Percentiles rank a stretch among this genome's conserved stretches.
phyloP scores from a whole-genome alignment of 1,140 invertebrate genomes.

The Drosophila mojavensis region DNA sequence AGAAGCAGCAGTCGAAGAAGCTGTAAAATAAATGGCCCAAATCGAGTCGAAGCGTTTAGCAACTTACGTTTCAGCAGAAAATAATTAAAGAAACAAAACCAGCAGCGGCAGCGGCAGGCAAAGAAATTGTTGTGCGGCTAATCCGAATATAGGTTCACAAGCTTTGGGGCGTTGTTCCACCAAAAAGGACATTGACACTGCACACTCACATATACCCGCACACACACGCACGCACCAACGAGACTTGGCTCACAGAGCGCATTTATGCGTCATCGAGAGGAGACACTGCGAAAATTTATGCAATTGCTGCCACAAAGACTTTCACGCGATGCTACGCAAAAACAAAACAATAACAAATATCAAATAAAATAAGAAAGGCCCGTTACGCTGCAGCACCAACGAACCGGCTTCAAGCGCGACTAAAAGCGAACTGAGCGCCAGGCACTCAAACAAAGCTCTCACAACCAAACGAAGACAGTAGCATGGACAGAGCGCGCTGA shows the following conservation, averaged over 20 bases:
- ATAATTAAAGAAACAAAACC: not conserved
- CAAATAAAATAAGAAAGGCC: not conserved
- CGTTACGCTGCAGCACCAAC: constrained; percentile 19
- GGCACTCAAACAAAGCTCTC: constrained; percentile 31
- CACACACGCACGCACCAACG: constrained; percentile 5
- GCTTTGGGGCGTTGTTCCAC: constrained; percentile 50
- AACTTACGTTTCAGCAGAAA: constrained; percentile 59
- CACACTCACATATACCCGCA: constrained; percentile 23
- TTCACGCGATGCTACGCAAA: constrained; percentile 52
- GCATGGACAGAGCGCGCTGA: constrained; percentile 33
- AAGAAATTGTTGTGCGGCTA: constrained; percentile 34
- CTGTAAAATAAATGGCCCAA: constrained; percentile 79
- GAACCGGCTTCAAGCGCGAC: constrained; percentile 70
- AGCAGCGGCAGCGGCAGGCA: not conserved
- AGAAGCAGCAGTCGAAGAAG: constrained; percentile 49
- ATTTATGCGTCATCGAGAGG: constrained; percentile 68
- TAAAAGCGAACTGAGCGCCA: constrained; percentile 61
- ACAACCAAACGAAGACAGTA: constrained; percentile 30
- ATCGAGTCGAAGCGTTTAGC: constrained; percentile 59
- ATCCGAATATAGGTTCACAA: constrained; percentile 44
- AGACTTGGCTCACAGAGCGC: constrained; percentile 38
- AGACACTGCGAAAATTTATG: constrained; percentile 61
- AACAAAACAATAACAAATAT: constrained; percentile 72
- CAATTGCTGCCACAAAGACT: constrained; percentile 64
- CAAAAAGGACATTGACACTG: constrained; percentile 75